Base-by-base conservation (phyloP, 2,888 invertebrate species). In the Tenthredo scrophulariae region DNA sequence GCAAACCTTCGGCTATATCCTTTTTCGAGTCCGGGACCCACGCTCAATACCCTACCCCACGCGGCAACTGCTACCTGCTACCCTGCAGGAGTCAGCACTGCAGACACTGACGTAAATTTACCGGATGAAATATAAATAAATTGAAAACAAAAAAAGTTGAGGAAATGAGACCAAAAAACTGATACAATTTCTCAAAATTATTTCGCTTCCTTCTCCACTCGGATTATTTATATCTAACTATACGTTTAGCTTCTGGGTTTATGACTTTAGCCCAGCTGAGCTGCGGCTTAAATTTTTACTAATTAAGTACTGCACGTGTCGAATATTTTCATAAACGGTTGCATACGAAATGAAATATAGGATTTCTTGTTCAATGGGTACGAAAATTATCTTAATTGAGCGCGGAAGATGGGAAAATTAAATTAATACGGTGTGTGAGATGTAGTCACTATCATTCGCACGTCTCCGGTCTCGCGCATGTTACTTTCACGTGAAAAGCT, bases 1-100 rank as follows among this genome's bases (percentile, higher is more conserved):
- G 77, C 75, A 77, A 50, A 46, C 77, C 29, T 77, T 54, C 26
- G 29, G n/a, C 7, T 74, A 18, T 77, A 50, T 77, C 54, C 29
- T 50, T 77, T 77, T 26, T 54, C 26, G 26, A 77, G n/a, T 26
- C 18, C 67, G 18, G 18, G 29, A 33, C 15, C 18, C 67, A 33
- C 67, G 29, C 67, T 33, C 33, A 18, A 67, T 67, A 67, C 26
- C 26, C 67, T 29, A 67, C 13, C 26, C 33, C 67, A 67, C 33
- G 33, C 33, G 33, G 67, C 29, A 67, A 67, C 29, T 67, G 33
- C 67, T 65, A 65, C 29, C 26, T 65, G 29, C 65, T 62, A 26
- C 26, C 62, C 4, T 62, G 26, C 22, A 62, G 62, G 62, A 62
- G 26, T 62, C 62, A 13, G 10, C 10, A 62, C 5, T 26, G 10